Evolutionary conservation across 2,797 vertebrate genomes (phyloP).

Genomic region (Epinephelus coioides): DNA sequence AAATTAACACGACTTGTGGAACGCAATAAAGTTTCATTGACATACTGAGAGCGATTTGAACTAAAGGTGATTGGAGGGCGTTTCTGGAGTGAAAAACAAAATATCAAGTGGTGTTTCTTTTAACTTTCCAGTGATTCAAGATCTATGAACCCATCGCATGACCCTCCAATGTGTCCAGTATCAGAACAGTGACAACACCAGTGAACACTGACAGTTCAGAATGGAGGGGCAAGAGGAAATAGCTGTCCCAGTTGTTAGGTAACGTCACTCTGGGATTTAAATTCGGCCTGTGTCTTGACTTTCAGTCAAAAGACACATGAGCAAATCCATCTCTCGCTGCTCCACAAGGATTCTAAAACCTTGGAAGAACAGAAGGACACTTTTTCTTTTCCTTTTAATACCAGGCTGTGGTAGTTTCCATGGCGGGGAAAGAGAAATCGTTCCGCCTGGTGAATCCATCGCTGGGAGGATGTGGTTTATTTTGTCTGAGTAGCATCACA

Average conservation of each 20-base stretch:
- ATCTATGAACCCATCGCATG: constrained; percentile 20
- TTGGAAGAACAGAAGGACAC: constrained; percentile 71
- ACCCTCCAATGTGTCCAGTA: constrained; percentile 27
- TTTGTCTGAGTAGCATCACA: constrained; percentile 59
- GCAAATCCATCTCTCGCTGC: constrained; percentile 63
- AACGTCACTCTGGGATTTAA: constrained; percentile 23
- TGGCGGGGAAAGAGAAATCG: constrained; percentile 37
- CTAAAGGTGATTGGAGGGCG: neutral
- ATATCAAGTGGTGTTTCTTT: constrained; percentile 8
- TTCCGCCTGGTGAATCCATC: constrained; percentile 36
- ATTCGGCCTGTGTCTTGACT: constrained; percentile 20
- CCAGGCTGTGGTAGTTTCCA: constrained; percentile 16
- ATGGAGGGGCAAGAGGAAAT: constrained; percentile 29
- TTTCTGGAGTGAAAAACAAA: neutral
- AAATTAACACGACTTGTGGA: constrained; percentile 23
- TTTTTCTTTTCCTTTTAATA: constrained; percentile 55
- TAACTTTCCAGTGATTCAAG: constrained; percentile 34
- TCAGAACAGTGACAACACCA: constrained; percentile 23
- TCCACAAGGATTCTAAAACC: constrained; percentile 41
- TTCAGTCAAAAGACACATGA: constrained; percentile 53
- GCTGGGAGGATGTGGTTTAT: constrained; percentile 33
- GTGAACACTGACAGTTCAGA: constrained; percentile 25
- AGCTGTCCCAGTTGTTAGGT: constrained; percentile 26
- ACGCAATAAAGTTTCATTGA: constrained; percentile 39
- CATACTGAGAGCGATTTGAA: constrained; percentile 14